A percentile compares a stretch with the other conserved stretches of the same genome.
phyloP scores from a whole-genome alignment of 2,797 vertebrate genomes.

The Champsocephalus esox region DNA sequence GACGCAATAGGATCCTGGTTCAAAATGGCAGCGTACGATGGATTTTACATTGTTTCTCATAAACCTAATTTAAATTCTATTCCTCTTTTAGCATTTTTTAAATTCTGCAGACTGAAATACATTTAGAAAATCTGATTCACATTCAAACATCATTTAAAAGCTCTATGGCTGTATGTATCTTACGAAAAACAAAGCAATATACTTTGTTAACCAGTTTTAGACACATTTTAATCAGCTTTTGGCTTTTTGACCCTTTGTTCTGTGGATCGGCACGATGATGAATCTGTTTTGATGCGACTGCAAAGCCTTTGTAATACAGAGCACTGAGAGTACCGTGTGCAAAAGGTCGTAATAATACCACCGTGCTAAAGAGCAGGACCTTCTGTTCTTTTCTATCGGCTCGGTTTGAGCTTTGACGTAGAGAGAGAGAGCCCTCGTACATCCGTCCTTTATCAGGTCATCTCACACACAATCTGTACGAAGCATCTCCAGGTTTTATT shows the following conservation, averaged over 20 bases:
- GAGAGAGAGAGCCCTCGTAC: constrained; percentile 15
- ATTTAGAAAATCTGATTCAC: not conserved
- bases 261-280: not conserved
- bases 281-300: not conserved
- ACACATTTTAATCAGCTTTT: too few species aligned
- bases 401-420: constrained; percentile 16
- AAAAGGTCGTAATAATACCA: not conserved
- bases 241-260: not conserved
- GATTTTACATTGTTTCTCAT: not conserved
- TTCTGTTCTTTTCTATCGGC: constrained; percentile 24
- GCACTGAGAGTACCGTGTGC: not conserved
- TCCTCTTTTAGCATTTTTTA: too few species aligned
- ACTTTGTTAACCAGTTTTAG: not conserved
- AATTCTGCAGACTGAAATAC: constrained; percentile 1
- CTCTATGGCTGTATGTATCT: not conserved
- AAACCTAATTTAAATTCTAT: too few species aligned
- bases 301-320: not conserved
- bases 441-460: constrained; percentile 25
- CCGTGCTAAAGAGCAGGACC: not conserved
- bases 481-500: constrained; percentile 25
- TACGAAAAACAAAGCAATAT: not conserved
- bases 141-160: not conserved
- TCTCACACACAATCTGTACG: constrained; percentile 36
- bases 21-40: not conserved
- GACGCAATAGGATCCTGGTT: not conserved